phyloP scores from a whole-genome alignment of 53 echinoderm and acorn worm genomes.

The Apostichopus leukothele region DNA sequence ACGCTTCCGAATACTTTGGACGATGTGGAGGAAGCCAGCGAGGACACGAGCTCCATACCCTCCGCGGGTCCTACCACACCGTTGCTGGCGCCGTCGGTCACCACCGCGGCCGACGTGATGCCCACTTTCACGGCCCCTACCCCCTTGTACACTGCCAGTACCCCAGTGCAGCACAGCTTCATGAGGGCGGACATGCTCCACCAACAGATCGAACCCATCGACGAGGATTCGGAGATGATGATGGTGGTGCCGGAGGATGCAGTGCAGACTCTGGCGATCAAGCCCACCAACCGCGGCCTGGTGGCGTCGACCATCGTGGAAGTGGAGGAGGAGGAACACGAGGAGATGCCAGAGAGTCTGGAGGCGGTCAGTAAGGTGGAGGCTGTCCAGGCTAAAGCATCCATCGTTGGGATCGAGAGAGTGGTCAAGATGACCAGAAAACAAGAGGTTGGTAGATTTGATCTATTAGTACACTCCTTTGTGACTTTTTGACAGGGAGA shows the following conservation, averaged over 20 bases:
- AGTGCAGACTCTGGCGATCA: conserved; percentile 70
- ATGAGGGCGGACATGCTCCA: conserved; percentile 57
- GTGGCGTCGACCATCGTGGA: conserved; percentile 89
- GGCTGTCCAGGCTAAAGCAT: conserved; percentile 60
- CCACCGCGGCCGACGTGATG: conserved; percentile 45
- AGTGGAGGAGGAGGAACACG: conserved; percentile 86
- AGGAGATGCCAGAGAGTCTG: conserved; percentile 69
- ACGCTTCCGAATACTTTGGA: conserved; percentile 64
- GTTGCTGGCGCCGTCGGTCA: conserved; percentile 60
- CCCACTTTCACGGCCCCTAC: background rate
- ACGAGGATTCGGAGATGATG: conserved; percentile 76
- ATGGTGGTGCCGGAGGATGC: conserved; percentile 69
- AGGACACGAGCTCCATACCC: conserved; percentile 75
- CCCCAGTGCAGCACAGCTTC: conserved; percentile 36
- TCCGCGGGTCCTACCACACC: conserved; percentile 84
- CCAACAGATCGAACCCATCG: conserved; percentile 69
- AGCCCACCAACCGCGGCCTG: conserved; percentile 68
- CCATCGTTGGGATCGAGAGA: conserved; percentile 54
- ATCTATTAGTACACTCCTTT: too few relatives aligned
- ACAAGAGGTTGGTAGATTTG: conserved; percentile 30
- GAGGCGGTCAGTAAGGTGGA: conserved; percentile 70
- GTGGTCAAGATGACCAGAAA: conserved; percentile 49
- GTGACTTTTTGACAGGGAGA: too few relatives aligned
- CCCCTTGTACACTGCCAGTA: conserved; percentile 1
- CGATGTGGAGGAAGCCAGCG: conserved; percentile 74